Base-by-base conservation (phyloP, 2,113 vertebrate species). In the Ramphastos sulfuratus region DNA sequence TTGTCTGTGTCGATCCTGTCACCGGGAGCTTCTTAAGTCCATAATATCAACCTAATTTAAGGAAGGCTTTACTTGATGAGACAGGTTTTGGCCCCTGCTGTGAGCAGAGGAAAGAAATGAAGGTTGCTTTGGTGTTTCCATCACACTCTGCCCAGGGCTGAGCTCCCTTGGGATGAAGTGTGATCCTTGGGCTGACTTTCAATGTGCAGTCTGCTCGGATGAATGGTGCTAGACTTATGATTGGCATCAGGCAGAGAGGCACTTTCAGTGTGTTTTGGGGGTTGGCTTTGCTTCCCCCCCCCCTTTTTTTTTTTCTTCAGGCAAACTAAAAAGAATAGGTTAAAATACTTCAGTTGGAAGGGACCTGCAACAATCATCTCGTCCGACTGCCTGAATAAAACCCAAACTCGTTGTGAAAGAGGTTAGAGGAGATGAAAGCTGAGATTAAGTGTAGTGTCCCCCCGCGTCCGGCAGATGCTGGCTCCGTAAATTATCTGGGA, bases 21-120 rank as follows among this genome's bases (percentile, higher is more conserved):
- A 69, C 82, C 44, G n/a, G 75, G 59, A 94, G 82, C 90, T 79
- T 60, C 92, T 81, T 50, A 91, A 96, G 52, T 85, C 90, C 61
- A 16, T 83, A 81, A 91, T 89, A 94, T 85, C 82, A 89, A 66
- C 63, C 63, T 87, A 82, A 92, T 94, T 93, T 82, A 89, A 82
- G 64, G 87, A 58, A 82, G 71, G 63, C 64, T 90, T 91, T 93
- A 82, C 81, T 79, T 80, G 60, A 85, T 46, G 74, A 96, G 89
- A 73, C 63, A 70, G 42, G 42, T 85, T 87, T 79, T 2, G 1
- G 42, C 60, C 64, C 91, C 82, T 48, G 67, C 87, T 91, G 84
- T 6, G 84, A 33, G 71, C 74, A 52, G 78, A 66, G 71, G 78
- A 27, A 30, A 77, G 70, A 66, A 59, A 55, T 78, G 44, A 69